phyloP scores from a whole-genome alignment of 2,797 vertebrate species.

The Cirrhinus mrigala region DNA sequence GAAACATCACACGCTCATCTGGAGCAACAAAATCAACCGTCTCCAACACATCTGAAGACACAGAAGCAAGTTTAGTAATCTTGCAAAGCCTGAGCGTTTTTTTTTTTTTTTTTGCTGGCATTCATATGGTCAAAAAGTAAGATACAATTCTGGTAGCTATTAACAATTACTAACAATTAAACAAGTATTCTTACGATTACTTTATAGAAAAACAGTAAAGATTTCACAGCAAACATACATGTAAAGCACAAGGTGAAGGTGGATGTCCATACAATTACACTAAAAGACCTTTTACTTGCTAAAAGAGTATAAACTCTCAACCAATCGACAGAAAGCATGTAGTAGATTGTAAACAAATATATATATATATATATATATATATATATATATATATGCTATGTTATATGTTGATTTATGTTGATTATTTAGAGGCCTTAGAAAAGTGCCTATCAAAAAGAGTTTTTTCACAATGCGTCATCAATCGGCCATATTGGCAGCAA shows the following conservation, averaged over 20 bases:
- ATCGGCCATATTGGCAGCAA: no score
- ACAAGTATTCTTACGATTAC: background rate
- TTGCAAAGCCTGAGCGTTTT: no score
- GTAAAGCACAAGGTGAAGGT: background rate
- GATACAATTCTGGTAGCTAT: background rate
- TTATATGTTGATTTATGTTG: no score
- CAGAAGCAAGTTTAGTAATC: background rate
- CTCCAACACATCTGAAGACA: constrained; percentile 81
- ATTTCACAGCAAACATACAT: no score
- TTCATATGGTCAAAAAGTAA: no score
- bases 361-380: no score
- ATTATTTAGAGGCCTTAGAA: background rate
- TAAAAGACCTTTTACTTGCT: no score
- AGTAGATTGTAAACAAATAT: background rate
- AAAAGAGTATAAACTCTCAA: background rate
- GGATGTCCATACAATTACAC: background rate
- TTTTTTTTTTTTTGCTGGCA: no score
- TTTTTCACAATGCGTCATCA: no score
- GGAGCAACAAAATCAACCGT: constrained; percentile 95
- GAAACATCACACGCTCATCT: constrained; percentile 92
- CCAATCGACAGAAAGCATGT: background rate
- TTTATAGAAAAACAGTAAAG: no score
- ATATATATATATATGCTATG: no score
- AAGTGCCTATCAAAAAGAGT: background rate
- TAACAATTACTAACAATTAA: background rate